These are phyloP conservation scores for Xyrauchen texanus DNA, from an alignment of 2,113 vertebrate genomes.

Conservation along the genomic window DNA sequence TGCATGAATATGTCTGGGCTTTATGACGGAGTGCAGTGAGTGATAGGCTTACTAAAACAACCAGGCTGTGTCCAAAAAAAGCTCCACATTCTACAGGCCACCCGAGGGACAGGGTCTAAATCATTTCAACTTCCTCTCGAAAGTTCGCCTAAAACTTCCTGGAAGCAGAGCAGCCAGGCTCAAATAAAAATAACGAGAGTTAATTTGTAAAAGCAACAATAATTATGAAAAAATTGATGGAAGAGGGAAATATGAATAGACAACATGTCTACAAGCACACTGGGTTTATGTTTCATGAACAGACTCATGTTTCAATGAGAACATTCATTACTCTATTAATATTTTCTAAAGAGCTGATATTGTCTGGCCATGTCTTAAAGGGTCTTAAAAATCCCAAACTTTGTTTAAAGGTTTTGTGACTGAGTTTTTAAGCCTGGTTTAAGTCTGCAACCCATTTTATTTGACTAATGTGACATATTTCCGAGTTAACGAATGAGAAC, in stretches of 20 bases:
- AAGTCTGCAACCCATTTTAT: too few species aligned
- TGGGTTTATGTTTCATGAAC: too few species aligned
- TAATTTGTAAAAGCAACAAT: slow-evolving; percentile 51
- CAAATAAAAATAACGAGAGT: slow-evolving; percentile 65
- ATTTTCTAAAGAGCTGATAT: too few species aligned
- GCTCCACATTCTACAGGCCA: slow-evolving; percentile 58
- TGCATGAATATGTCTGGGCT: slow-evolving; percentile 27
- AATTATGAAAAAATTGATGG: slow-evolving; percentile 53
- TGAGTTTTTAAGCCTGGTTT: too few species aligned
- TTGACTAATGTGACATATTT: too few species aligned
- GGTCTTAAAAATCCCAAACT: too few species aligned
- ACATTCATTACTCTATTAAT: too few species aligned
- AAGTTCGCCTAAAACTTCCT: slow-evolving; percentile 70
- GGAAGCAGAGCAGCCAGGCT: slow-evolving; percentile 56
- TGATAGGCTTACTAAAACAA: slow-evolving; percentile 47
- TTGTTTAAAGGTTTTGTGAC: too few species aligned
- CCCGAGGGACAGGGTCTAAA: slow-evolving; percentile 63
- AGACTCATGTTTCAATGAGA: too few species aligned
- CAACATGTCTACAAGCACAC: background rate
- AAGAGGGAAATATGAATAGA: background rate
- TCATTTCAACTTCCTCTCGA: slow-evolving; percentile 61
- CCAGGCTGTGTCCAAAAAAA: slow-evolving; percentile 51
- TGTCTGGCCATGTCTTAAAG: too few species aligned
- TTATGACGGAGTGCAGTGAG: slow-evolving; percentile 18
- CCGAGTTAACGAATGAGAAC: too few species aligned